phyloP scores from a whole-genome alignment of 2,113 vertebrate species.

The Pachypanchax playfairii region DNA sequence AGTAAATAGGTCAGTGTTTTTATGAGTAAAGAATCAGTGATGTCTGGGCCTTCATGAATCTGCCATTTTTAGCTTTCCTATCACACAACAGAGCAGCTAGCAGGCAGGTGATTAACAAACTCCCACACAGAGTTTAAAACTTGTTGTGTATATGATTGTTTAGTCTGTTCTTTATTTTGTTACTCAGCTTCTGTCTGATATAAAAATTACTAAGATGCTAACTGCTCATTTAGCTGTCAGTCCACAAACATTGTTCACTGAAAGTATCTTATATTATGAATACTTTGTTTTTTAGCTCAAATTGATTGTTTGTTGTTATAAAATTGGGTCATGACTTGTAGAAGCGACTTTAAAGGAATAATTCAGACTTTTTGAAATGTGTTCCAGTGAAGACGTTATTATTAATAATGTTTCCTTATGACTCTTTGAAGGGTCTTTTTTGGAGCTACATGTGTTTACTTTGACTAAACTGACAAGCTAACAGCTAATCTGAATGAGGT shows the following conservation, averaged over 20 bases:
- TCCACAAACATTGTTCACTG: background rate
- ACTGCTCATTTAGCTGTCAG: conserved; percentile 7
- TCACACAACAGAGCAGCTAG: conserved; percentile 15
- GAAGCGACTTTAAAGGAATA: too few species aligned
- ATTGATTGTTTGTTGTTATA: too few species aligned
- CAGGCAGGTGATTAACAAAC: conserved; percentile 38
- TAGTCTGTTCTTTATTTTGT: background rate
- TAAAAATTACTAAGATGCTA: conserved; percentile 10
- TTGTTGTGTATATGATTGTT: background rate
- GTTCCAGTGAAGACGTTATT: too few species aligned
- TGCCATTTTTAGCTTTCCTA: conserved; percentile 36
- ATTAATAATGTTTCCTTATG: too few species aligned
- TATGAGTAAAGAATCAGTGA: conserved; percentile 57
- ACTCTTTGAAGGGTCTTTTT: too few species aligned
- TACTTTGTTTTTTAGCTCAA: background rate
- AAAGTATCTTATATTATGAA: too few species aligned
- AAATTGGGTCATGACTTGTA: too few species aligned
- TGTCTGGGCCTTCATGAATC: conserved; percentile 48
- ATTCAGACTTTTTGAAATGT: too few species aligned
- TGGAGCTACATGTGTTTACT: too few species aligned
- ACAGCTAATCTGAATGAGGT: too few species aligned
- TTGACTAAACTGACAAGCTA: too few species aligned
- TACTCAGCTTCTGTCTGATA: background rate
- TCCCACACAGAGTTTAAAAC: background rate
- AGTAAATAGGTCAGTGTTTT: conserved; percentile 76